These are phyloP conservation scores for Anoplophora glabripennis DNA, from an alignment of 1,140 invertebrate genomes.

Conservation along the genomic window DNA sequence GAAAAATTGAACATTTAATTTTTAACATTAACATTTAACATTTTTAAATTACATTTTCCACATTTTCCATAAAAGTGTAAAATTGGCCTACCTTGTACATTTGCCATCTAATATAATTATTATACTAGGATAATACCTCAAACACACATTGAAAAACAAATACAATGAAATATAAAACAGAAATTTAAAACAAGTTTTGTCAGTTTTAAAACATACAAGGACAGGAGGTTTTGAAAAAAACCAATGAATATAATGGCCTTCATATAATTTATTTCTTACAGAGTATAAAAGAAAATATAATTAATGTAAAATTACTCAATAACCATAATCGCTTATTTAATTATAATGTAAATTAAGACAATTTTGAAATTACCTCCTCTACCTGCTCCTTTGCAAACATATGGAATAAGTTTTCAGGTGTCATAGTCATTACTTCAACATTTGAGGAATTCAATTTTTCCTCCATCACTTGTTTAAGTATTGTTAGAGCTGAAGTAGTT, in stretches of 20 bases:
- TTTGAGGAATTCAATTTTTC: constrained; percentile 97
- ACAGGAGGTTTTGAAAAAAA: constrained; percentile 4
- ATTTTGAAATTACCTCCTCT: constrained; percentile 82
- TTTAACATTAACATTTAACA: too few relatives aligned
- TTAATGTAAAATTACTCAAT: background rate
- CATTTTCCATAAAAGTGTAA: too few relatives aligned
- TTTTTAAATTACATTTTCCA: too few relatives aligned
- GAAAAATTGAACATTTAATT: too few relatives aligned
- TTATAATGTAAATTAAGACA: constrained; percentile 54
- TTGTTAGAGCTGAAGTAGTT: constrained; percentile 85
- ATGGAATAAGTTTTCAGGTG: constrained; percentile 78
- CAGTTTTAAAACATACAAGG: too few relatives aligned
- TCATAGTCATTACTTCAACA: constrained; percentile 96
- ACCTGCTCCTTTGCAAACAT: constrained; percentile 90
- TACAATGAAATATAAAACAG: too few relatives aligned
- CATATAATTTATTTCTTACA: background rate
- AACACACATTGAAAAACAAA: too few relatives aligned
- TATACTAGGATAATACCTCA: too few relatives aligned
- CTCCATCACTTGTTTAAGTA: constrained; percentile 99
- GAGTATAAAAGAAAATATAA: background rate
- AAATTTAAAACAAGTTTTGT: too few relatives aligned
- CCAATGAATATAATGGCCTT: background rate
- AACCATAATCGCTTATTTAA: background rate
- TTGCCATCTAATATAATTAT: too few relatives aligned
- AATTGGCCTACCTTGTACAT: too few relatives aligned